Evolutionary conservation across 2,888 invertebrate species (phyloP), one percentile per base, ranked within the genome.

Genomic region (Tetramorium bicarinatum): DNA sequence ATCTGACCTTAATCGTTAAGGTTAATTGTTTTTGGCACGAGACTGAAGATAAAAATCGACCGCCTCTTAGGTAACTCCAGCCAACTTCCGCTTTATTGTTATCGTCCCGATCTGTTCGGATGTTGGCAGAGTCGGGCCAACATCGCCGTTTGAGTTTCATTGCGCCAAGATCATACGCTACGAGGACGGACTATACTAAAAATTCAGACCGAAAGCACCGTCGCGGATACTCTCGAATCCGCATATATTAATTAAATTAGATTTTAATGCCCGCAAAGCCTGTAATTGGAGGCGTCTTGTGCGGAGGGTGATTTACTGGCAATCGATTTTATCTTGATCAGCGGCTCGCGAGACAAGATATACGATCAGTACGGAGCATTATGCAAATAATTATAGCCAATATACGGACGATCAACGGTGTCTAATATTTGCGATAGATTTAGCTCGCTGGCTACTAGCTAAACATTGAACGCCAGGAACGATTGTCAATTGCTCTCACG

Each of bases 21-120:
- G 85, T 82, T 89, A 89, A 89, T 89, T 86, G 89, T 89, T 89
- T 85, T 79, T 89, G 89, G 89, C 89, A 89, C 84, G 82, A 66
- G 61, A 44, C 15, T n/a, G 52, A 61, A 66, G 86, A 89, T 86
- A 85, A 77, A 85, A 85, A 87, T 88, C 83, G 75, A 64, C 52
- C 64, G 81, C 44, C 72, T 61, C 77, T 84, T 83, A 74, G 52
- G 62, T 71, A 84, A 82, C 64, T 76, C 79, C 69, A 66, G 85
- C 83, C 69, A 64, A 80, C 72, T 79, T 86, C 82, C 79, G 82
- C 84, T 84, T 71, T 69, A 80, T 61, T 83, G 82, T 85, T 88
- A 85, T 88, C 85, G 79, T 83, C 41, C 47, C 64, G 54, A 75
- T 80, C 71, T 77, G 62, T 21, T 85, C 52, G 66, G 49, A 79